Evolutionary conservation across 1,140 invertebrate genomes (phyloP).

Genomic region (Catajapyx aquilonaris): DNA sequence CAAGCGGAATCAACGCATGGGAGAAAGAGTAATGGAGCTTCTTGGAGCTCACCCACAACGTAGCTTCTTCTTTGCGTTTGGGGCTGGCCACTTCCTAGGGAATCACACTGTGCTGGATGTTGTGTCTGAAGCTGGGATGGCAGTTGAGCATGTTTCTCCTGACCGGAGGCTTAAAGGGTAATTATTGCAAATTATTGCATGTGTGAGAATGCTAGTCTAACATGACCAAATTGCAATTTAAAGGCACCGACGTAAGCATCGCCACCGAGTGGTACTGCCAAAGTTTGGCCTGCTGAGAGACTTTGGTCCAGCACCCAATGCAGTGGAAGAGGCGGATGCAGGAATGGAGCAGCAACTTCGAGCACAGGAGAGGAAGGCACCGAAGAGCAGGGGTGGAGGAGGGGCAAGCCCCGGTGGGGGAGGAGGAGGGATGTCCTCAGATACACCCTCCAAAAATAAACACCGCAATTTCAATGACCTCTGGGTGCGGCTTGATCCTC

Average conservation of each 20-base stretch:
- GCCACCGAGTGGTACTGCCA: background rate
- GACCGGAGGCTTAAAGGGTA: background rate
- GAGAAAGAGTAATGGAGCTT: slow-evolving; percentile 21
- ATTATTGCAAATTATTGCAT: no score
- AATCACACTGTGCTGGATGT: background rate
- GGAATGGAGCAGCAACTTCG: background rate
- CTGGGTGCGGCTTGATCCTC: background rate
- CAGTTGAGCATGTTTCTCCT: background rate
- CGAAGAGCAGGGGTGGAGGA: no score
- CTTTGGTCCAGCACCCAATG: background rate
- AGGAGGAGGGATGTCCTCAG: no score
- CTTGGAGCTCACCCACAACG: slow-evolving; percentile 23
- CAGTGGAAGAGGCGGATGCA: background rate
- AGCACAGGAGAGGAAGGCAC: background rate
- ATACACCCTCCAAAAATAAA: background rate
- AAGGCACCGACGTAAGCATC: background rate
- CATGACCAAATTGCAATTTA: no score
- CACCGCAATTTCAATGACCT: background rate
- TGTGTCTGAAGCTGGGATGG: background rate
- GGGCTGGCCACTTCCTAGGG: slow-evolving; percentile 19
- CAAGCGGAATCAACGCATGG: slow-evolving; percentile 29
- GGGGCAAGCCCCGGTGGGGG: background rate
- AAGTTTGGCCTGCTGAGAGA: background rate
- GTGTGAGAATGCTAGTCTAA: no score
- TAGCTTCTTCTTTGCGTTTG: slow-evolving; percentile 34